phyloP scores from a whole-genome alignment of 2,888 invertebrate genomes.

The Saturnia pavonia region DNA sequence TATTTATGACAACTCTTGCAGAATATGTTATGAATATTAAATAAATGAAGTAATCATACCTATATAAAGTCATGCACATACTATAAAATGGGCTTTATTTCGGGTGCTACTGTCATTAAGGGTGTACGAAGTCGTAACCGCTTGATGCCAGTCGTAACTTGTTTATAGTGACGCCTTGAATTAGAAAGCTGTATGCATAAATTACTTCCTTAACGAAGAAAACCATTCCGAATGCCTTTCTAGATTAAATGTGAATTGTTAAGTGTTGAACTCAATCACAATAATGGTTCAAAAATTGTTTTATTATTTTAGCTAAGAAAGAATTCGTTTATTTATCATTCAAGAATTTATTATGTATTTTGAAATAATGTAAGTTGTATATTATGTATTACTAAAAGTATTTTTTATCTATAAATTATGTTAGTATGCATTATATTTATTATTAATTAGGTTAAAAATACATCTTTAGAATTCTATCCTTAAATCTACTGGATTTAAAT shows the following conservation, averaged over 20 bases:
- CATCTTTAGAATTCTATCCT: too few relatives aligned
- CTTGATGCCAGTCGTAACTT: conserved; percentile 74
- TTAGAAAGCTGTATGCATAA: conserved; percentile 65
- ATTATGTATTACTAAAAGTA: too few relatives aligned
- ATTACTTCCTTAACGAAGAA: conserved; percentile 34
- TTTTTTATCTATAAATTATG: too few relatives aligned
- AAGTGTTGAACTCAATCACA: neutral
- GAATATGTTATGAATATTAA: conserved; percentile 36
- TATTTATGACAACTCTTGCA: conserved; percentile 21
- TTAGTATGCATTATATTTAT: too few relatives aligned
- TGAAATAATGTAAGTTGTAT: too few relatives aligned
- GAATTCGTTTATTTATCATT: too few relatives aligned
- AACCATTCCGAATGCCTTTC: neutral
- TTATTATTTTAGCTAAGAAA: neutral
- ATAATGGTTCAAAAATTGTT: neutral
- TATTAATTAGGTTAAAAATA: too few relatives aligned
- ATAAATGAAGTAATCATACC: conserved; percentile 49
- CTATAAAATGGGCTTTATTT: conserved; percentile 70
- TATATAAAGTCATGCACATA: conserved; percentile 57
- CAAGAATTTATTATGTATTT: too few relatives aligned
- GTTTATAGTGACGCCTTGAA: conserved; percentile 74
- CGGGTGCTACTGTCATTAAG: conserved; percentile 70
- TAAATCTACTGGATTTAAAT: too few relatives aligned
- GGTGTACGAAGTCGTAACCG: conserved; percentile 65
- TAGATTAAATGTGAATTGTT: neutral